Evolutionary conservation across 1,140 invertebrate genomes (phyloP), one percentile per base, ranked within the genome.

Genomic region (Microplitis demolitor): DNA sequence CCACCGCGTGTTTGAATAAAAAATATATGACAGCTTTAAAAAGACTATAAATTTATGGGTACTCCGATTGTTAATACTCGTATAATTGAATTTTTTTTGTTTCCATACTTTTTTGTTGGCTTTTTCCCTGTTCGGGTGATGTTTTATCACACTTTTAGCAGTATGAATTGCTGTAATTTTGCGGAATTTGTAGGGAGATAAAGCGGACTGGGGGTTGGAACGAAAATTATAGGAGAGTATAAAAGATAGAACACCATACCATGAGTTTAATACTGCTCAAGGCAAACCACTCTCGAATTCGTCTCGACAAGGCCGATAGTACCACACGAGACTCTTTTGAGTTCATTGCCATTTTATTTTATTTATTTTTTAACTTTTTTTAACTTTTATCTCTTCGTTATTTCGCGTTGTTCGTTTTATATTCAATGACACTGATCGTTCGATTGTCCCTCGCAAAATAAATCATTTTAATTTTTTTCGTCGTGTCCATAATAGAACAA

Each of bases 221-320:
- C 24, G 13, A 63, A 63, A 31, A 45, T 8, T 37, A 39, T 39
- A 13, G 33, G 35, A 37, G 53, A 58, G 14, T 58, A 14, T 39
- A 60, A 54, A 45, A 69, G n/a, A 14, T 58, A 37, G 54, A 56
- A 45, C 54, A 45, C 37, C 34, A 63, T 39, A 45, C 37, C 34
- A 63, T 39, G 66, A 56, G 54, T 69, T 69, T 37, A 45, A 45
- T 39, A 60, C 34, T 69, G 13, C 34, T 37, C 66, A 69, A 69
- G 66, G 66, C 66, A 35, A 69, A 60, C 66, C n/a, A 69, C 53
- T 69, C 35, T 37, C 16, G 35, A 63, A 63, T 63, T 63, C 35
- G 54, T 69, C 54, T 56, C 54, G 37, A 37, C 66, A 69, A 69
- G 66, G 66, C 56, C 66, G 54, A 35, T 60, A 24, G 39, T 45